These are phyloP conservation scores for Nomada ruficornis DNA, from an alignment of 2,888 invertebrate genomes.

Conservation along the genomic window DNA sequence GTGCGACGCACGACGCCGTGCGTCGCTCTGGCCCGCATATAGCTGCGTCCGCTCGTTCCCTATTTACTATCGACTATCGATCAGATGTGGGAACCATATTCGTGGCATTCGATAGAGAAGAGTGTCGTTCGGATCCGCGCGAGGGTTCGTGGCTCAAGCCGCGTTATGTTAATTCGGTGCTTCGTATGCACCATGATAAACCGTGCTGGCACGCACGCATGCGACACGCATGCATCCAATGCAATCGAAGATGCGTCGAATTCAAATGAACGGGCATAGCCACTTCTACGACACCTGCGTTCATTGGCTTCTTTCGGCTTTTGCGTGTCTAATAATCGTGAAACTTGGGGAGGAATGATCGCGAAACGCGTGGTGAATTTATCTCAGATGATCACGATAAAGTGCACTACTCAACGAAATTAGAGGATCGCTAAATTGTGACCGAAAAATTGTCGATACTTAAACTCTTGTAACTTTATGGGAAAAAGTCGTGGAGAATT, in stretches of 20 bases:
- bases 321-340: slow-evolving; percentile 28
- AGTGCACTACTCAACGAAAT: no score
- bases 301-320: slow-evolving; percentile 43
- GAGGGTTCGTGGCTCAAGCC: slow-evolving; percentile 34
- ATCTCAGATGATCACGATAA: neutral
- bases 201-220: slow-evolving; percentile 62
- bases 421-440: no score
- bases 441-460: no score
- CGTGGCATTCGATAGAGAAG: slow-evolving; percentile 55
- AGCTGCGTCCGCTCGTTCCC: slow-evolving; percentile 1
- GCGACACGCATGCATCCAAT: slow-evolving; percentile 65
- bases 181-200: slow-evolving; percentile 76
- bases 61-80: slow-evolving; percentile 61
- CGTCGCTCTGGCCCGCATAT: slow-evolving; percentile 15
- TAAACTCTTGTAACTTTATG: no score
- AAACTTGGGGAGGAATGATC: neutral
- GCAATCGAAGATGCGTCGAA: slow-evolving; percentile 68
- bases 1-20: neutral
- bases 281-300: slow-evolving; percentile 45
- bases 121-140: slow-evolving; percentile 16
- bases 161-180: slow-evolving; percentile 73
- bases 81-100: slow-evolving; percentile 54
- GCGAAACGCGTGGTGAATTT: neutral
- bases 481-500: no score
- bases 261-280: slow-evolving; percentile 68